Evolutionary conservation across 2,888 invertebrate species (phyloP).

Genomic region (Petrolisthes cinctipes): DNA sequence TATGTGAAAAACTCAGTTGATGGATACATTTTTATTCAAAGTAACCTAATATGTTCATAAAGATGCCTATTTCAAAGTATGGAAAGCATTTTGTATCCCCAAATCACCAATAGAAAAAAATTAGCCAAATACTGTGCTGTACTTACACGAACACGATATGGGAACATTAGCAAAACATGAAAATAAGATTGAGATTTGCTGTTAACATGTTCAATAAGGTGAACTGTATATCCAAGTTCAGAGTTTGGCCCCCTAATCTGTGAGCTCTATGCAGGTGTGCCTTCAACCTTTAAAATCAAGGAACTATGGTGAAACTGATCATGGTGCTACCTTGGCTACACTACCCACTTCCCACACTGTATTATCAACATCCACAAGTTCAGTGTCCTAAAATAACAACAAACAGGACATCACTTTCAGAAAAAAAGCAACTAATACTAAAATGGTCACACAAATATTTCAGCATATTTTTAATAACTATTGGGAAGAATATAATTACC

Average conservation of each 20-base stretch:
- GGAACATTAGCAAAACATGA: neutral
- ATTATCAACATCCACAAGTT: too few species aligned
- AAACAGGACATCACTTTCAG: too few species aligned
- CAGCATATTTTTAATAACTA: too few species aligned
- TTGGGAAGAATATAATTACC: too few species aligned
- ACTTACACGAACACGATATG: neutral
- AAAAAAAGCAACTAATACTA: too few species aligned
- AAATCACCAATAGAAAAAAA: neutral
- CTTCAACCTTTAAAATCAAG: neutral
- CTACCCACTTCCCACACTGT: too few species aligned
- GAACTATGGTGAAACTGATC: neutral
- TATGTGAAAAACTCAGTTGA: too few species aligned
- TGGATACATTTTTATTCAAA: too few species aligned
- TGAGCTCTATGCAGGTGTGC: neutral
- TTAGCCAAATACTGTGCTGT: neutral
- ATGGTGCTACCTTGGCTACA: neutral
- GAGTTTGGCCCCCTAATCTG: neutral
- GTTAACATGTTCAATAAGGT: neutral
- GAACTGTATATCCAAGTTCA: neutral
- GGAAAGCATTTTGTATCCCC: neutral
- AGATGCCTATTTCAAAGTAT: too few species aligned
- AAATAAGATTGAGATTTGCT: neutral
- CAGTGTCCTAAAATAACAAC: too few species aligned
- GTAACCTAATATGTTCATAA: too few species aligned
- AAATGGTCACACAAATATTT: too few species aligned